phyloP scores from a whole-genome alignment of 2,113 vertebrate species.

The Psilopsiagon aurifrons region DNA sequence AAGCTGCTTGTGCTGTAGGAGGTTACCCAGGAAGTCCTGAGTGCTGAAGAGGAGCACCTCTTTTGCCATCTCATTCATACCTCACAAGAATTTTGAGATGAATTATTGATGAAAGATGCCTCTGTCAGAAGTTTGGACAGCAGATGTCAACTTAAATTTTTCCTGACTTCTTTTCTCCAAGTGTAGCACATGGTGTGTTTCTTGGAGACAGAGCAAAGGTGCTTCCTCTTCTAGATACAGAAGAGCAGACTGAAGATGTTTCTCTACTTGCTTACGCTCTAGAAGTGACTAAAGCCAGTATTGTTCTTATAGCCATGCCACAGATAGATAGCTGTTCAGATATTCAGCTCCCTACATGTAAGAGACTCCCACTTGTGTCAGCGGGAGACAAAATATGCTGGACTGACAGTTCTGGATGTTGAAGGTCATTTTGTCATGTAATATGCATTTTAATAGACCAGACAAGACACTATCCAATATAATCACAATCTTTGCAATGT shows the following conservation, averaged over 20 bases:
- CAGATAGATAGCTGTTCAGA: neutral
- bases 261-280: neutral
- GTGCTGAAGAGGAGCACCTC: neutral
- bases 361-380: neutral
- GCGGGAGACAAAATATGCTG: neutral
- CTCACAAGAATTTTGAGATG: constrained; percentile 15
- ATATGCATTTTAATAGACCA: neutral
- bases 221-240: neutral
- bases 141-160: constrained; percentile 52
- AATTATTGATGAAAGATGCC: constrained; percentile 58
- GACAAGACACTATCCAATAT: neutral
- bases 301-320: neutral
- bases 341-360: neutral
- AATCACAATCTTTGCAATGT: neutral
- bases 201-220: neutral
- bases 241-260: neutral
- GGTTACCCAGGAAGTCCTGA: neutral
- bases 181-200: neutral
- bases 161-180: constrained; percentile 5
- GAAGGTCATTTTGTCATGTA: neutral
- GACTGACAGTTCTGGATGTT: neutral
- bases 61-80: neutral
- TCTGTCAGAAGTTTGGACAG: constrained; percentile 47
- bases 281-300: neutral
- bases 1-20: neutral